Base-by-base conservation (phyloP, 1,140 invertebrate species). In the Ericerus pela region DNA sequence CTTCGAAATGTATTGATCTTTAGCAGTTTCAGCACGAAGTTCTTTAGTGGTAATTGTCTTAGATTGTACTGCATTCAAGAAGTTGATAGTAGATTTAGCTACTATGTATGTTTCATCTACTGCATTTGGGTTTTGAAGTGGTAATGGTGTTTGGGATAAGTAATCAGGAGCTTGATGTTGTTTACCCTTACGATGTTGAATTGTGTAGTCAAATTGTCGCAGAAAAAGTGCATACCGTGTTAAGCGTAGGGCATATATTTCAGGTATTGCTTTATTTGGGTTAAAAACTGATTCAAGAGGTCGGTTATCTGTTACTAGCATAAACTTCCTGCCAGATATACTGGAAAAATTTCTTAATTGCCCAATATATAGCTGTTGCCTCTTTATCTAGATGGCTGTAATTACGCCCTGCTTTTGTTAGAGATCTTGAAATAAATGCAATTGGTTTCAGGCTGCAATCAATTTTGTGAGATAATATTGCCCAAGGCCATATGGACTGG, bases 401-500 rank as follows among this genome's bases (percentile, higher is more conserved):
- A 36, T 70, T 69, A 56, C 31, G n/a, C 38, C 56, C 41, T 2
- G 43, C 31, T 3, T 30, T 18, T 12, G 61, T 63, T 27, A 77
- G 55, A 1, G 65, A 66, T 56, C 71, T 47, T 0, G 69, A 73
- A 3, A 67, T 68, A 65, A 70, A 75, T 4, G 68, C 68, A 22
- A 76, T 67, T 4, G 71, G 71, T 59, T 56, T 60, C 68, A 0
- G 73, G n/a, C n/a, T 8, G 30, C 30, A 8, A 33, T 33, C 30
- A 33, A 33, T 33, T 33, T 33, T 8, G 30, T 33, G 30, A 10
- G 30, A 8, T 10, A 33, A n/a, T 10, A 33, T n/a, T 10, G 30
- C 30, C 30, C 72, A 3, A 77, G 59, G n/a, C 72, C 75, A 62
- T 68, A 68, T 1, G 65, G 57, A 29, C 67, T 71, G 11, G 73